Conservation (phyloP, 2,113 vertebrate species). For the Struthidea cinerea region DNA sequence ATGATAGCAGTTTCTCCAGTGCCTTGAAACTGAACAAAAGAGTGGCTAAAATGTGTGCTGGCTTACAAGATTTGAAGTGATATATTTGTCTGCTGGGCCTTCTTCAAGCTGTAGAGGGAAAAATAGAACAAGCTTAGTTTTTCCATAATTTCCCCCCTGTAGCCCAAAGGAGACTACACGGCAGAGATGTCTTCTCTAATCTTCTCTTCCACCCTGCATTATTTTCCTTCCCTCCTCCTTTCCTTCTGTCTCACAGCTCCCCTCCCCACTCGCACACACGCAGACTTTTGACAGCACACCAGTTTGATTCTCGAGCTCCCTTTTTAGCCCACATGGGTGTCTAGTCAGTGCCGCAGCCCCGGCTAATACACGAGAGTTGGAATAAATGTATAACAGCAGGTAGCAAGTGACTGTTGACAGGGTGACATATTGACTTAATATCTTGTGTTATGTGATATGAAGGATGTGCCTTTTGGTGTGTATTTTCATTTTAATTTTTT, state of each 20-base stretch:
- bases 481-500: slow-evolving; percentile 71
- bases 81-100: slow-evolving; percentile 48
- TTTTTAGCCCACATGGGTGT: slow-evolving; percentile 68
- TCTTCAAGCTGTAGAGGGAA: slow-evolving; percentile 29
- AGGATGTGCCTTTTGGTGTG: slow-evolving; percentile 78
- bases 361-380: slow-evolving; percentile 68
- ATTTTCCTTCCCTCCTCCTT: slow-evolving; percentile 56
- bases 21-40: not conserved
- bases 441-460: slow-evolving; percentile 74
- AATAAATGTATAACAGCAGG: slow-evolving; percentile 79
- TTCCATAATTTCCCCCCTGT: slow-evolving; percentile 17
- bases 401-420: slow-evolving; percentile 79
- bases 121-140: slow-evolving; percentile 51
- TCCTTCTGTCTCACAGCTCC: slow-evolving; percentile 66
- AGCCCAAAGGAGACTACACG: slow-evolving; percentile 54
- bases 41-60: not conserved
- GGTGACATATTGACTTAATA: slow-evolving; percentile 80
- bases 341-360: slow-evolving; percentile 61
- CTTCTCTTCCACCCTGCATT: slow-evolving; percentile 61
- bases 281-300: slow-evolving; percentile 62
- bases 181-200: slow-evolving; percentile 64
- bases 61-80: slow-evolving; percentile 38
- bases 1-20: not conserved
- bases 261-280: not conserved
- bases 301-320: slow-evolving; percentile 57